Evolutionary conservation across 2,888 invertebrate genomes (phyloP).

Genomic region (Octonoba sinensis): DNA sequence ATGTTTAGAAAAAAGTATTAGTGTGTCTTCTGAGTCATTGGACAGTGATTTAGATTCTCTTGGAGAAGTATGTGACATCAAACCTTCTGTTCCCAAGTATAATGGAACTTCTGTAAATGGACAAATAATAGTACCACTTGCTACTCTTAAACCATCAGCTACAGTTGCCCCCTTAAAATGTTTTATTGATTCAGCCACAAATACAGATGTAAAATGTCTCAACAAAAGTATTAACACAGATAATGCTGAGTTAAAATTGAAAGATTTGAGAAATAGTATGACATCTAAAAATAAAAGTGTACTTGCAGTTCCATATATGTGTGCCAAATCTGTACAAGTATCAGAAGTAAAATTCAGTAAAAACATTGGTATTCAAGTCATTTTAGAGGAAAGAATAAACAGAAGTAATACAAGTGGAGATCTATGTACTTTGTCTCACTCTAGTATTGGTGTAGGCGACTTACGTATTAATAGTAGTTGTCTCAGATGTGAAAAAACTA

Average conservation of each 20-base stretch:
- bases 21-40: slow-evolving; percentile 54
- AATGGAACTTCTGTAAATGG: neutral
- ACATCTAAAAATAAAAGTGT: slow-evolving; percentile 19
- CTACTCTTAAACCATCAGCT: neutral
- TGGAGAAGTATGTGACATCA: slow-evolving; percentile 13
- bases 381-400: neutral
- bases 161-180: neutral
- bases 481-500: slow-evolving; percentile 23
- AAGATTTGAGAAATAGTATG: neutral
- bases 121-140: neutral
- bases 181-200: slow-evolving; percentile 31
- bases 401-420: neutral
- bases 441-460: slow-evolving; percentile 23
- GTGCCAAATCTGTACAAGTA: slow-evolving; percentile 42
- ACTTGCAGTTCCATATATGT: slow-evolving; percentile 9
- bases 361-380: slow-evolving; percentile 22
- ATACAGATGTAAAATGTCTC: slow-evolving; percentile 25
- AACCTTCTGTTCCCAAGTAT: neutral
- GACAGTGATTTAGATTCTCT: slow-evolving; percentile 56
- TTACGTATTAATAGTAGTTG: slow-evolving; percentile 32
- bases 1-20: slow-evolving; percentile 22
- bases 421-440: neutral
- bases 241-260: slow-evolving; percentile 2
- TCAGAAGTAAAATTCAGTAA: slow-evolving; percentile 16
- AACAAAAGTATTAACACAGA: slow-evolving; percentile 45